These are phyloP conservation scores for Nysson spinosus DNA, from an alignment of 2,888 invertebrate species.

Conservation along the genomic window DNA sequence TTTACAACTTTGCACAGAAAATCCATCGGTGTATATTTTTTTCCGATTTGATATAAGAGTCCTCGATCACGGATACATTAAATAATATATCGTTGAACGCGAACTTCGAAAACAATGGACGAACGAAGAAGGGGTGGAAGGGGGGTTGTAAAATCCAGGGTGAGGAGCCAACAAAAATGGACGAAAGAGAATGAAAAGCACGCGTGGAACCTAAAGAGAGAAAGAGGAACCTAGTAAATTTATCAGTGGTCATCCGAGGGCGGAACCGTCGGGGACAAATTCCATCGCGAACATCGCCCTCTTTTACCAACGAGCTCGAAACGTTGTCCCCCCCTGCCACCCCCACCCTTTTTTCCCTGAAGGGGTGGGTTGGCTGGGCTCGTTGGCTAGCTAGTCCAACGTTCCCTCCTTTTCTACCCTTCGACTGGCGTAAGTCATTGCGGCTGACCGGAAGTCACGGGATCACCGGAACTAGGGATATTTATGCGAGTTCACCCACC, in stretches of 20 bases:
- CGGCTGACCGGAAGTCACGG: conserved; percentile 77
- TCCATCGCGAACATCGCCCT: conserved; percentile 73
- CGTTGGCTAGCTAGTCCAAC: conserved; percentile 32
- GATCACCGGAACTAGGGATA: conserved; percentile 77
- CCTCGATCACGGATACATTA: too few relatives aligned
- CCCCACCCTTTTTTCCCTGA: conserved; percentile 8
- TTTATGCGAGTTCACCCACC: conserved; percentile 75
- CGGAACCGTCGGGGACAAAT: conserved; percentile 76
- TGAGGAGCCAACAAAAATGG: conserved; percentile 15
- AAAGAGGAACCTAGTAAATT: conserved; percentile 73
- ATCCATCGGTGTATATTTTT: neutral
- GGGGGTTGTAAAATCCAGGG: conserved; percentile 1
- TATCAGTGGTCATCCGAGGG: conserved; percentile 76
- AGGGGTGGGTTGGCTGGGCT: conserved; percentile 38
- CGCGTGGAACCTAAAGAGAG: neutral
- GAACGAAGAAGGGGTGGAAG: conserved; percentile 25
- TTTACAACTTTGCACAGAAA: neutral
- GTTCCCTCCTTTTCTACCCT: conserved; percentile 46
- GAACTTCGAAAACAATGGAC: conserved; percentile 7
- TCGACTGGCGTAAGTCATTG: conserved; percentile 75
- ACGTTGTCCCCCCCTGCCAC: conserved; percentile 28
- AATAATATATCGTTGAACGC: too few relatives aligned
- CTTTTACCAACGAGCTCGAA: conserved; percentile 58
- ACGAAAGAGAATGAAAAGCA: conserved; percentile 7
- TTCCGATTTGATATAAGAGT: too few relatives aligned